Evolutionary conservation across 2,797 vertebrate genomes (phyloP).

Genomic region (Pangasius larnaudii): DNA sequence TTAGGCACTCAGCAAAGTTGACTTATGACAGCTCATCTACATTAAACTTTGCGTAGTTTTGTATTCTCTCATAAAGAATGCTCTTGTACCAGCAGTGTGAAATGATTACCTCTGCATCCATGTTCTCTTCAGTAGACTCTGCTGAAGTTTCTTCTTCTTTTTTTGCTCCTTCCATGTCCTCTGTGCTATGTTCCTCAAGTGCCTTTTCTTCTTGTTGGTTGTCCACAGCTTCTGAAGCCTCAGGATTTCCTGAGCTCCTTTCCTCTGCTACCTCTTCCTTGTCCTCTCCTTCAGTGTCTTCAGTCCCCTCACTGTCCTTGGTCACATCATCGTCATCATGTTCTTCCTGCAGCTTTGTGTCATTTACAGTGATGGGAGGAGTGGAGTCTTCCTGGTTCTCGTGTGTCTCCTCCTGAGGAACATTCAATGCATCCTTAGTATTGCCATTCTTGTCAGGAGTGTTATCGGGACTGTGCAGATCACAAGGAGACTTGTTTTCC

Average conservation of each 20-base stretch:
- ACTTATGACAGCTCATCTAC: neutral
- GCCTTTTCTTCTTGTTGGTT: constrained; percentile 50
- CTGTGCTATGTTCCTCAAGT: constrained; percentile 38
- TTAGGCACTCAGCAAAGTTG: neutral
- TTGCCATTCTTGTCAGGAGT: constrained; percentile 63
- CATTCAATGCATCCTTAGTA: constrained; percentile 53
- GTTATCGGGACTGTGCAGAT: constrained; percentile 58
- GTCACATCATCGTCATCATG: constrained; percentile 49
- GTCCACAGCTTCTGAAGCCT: constrained; percentile 39
- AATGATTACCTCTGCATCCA: constrained; percentile 31
- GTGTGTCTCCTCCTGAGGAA: constrained; percentile 49
- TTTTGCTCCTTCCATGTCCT: constrained; percentile 43
- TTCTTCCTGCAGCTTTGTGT: constrained; percentile 48
- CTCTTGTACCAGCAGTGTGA: neutral
- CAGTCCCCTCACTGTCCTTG: constrained; percentile 42
- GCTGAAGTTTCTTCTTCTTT: constrained; percentile 41
- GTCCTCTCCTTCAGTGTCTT: constrained; percentile 33
- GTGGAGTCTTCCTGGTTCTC: constrained; percentile 24
- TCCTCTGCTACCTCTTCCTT: constrained; percentile 43
- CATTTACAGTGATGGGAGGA: constrained; percentile 33
- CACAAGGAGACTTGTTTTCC: constrained; percentile 51
- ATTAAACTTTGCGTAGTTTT: too few relatives aligned
- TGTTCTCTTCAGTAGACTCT: constrained; percentile 51
- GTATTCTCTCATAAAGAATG: neutral
- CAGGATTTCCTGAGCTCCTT: constrained; percentile 42